Conservation (phyloP, 2,113 vertebrate species). For the Casuarius casuarius region DNA sequence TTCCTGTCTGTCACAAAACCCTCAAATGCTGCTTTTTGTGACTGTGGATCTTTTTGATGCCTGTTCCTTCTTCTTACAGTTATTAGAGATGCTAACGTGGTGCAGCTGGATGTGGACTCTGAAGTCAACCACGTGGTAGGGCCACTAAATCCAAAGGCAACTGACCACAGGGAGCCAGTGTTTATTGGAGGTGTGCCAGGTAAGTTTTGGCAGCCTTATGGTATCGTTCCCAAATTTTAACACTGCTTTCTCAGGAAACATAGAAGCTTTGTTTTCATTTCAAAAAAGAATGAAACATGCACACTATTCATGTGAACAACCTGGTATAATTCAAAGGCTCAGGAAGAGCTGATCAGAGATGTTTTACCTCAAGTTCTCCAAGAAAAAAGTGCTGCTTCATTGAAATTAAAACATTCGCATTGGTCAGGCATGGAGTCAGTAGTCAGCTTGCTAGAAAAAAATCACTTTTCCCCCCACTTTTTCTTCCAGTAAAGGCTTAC, state of each 20-base stretch:
- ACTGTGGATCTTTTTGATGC: not conserved
- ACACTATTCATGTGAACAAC: not conserved
- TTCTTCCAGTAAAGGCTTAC: not conserved
- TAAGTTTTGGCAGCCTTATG: constrained; percentile 52
- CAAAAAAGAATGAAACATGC: not conserved
- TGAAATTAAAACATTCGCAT: not conserved
- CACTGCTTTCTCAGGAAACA: not conserved
- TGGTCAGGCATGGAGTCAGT: not conserved
- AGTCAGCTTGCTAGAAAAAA: not conserved
- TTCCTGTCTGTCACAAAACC: not conserved
- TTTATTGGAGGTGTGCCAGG: constrained; percentile 95
- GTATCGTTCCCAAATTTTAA: not conserved
- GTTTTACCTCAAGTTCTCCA: not conserved
- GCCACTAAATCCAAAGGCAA: constrained; percentile 78
- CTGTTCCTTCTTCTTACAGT: constrained; percentile 78
- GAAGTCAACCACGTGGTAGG: constrained; percentile 91
- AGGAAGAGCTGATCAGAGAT: not conserved
- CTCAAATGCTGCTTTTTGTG: not conserved
- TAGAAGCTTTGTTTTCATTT: not conserved
- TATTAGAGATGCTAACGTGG: constrained; percentile 87
- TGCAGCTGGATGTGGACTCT: constrained; percentile 93
- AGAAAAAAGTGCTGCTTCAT: not conserved
- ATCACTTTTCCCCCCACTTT: not conserved
- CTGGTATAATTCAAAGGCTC: not conserved
- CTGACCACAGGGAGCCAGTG: constrained; percentile 81